phyloP scores from a whole-genome alignment of 2,888 invertebrate species.

The Caenorhabditis doughertyi region DNA sequence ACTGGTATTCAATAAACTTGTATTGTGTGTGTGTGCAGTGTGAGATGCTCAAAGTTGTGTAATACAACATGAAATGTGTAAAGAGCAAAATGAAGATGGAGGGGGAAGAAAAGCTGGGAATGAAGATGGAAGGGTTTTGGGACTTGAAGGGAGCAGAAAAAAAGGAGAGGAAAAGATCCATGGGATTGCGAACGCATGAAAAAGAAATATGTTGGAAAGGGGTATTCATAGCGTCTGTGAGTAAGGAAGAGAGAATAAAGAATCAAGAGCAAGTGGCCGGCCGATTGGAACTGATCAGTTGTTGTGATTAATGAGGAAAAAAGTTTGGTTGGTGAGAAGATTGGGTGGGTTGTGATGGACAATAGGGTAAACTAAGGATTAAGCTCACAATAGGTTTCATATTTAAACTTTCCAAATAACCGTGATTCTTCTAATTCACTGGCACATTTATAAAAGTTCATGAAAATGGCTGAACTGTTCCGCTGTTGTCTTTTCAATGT shows the following conservation, averaged over 20 bases:
- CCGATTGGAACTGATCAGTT: too few relatives aligned
- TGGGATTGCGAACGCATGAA: conserved; percentile 54
- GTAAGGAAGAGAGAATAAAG: too few relatives aligned
- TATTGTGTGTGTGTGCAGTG: conserved; percentile 62
- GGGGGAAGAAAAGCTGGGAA: conserved; percentile 57
- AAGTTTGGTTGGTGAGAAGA: not conserved
- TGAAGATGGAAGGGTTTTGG: conserved; percentile 55
- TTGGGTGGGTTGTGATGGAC: not conserved
- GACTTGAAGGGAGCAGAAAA: not conserved
- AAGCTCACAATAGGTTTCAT: too few relatives aligned
- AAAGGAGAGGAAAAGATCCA: conserved; percentile 23
- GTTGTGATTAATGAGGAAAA: conserved; percentile 12
- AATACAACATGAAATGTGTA: conserved; percentile 70
- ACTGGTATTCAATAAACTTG: conserved; percentile 50
- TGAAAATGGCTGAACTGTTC: too few relatives aligned
- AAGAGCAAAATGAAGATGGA: conserved; percentile 66
- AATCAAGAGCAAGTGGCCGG: conserved; percentile 7
- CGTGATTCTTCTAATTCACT: too few relatives aligned
- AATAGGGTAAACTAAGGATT: not conserved
- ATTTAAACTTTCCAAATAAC: too few relatives aligned
- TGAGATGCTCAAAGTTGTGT: conserved; percentile 61
- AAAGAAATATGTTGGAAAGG: conserved; percentile 32
- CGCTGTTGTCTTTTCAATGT: too few relatives aligned
- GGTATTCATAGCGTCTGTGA: conserved; percentile 7
- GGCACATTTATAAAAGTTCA: too few relatives aligned